These are phyloP conservation scores for Xanthia icteritia DNA, from an alignment of 2,888 invertebrate species.

Conservation along the genomic window DNA sequence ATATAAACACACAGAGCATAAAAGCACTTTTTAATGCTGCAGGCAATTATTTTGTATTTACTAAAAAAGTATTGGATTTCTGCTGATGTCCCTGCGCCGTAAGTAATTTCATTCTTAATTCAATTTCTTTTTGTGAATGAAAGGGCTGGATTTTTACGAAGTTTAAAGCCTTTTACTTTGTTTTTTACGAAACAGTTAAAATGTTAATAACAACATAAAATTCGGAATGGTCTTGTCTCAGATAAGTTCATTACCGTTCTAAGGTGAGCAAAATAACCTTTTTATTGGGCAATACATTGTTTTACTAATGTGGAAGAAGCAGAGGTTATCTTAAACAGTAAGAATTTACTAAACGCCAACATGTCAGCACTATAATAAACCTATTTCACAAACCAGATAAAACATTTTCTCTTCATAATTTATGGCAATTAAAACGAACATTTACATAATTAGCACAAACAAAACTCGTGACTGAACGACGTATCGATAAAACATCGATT, in stretches of 20 bases:
- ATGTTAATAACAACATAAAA: conserved; percentile 41
- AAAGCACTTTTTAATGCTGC: conserved; percentile 54
- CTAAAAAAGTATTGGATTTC: conserved; percentile 45
- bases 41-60: conserved; percentile 59
- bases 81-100: conserved; percentile 28
- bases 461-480: conserved; percentile 59
- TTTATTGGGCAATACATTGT: conserved; percentile 36
- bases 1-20: conserved; percentile 60
- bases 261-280: conserved; percentile 27
- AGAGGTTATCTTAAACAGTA: conserved; percentile 32
- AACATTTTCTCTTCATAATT: conserved; percentile 59
- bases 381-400: conserved; percentile 56
- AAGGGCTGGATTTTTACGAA: conserved; percentile 33
- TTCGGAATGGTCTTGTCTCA: conserved; percentile 23
- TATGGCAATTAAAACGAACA: conserved; percentile 64
- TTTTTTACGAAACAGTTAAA: conserved; percentile 26
- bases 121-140: conserved; percentile 62
- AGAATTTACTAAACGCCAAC: conserved; percentile 27
- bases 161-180: conserved; percentile 8
- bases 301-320: conserved; percentile 29
- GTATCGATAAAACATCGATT: conserved; percentile 66
- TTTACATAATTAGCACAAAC: conserved; percentile 67
- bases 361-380: conserved; percentile 41
- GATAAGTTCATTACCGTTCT: conserved; percentile 49
- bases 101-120: conserved; percentile 41